Conservation (phyloP, 2,113 vertebrate genomes). For the Lethenteron reissneri region DNA sequence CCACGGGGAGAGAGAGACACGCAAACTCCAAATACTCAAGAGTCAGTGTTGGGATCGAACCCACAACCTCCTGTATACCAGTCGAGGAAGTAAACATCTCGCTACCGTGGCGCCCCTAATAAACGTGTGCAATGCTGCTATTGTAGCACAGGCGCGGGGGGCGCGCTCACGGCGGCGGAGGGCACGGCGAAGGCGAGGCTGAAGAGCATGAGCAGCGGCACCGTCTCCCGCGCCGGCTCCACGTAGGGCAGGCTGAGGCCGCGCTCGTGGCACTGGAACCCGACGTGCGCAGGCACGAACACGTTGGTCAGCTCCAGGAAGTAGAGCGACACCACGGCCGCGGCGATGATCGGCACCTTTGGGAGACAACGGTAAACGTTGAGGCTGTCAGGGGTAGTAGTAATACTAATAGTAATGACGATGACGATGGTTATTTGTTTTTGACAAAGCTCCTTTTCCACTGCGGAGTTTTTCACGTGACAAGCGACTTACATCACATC, state of each 20-base stretch:
- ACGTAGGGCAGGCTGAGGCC: constrained; percentile 87
- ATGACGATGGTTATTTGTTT: too few species aligned
- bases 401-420: neutral
- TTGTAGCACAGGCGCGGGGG: too few species aligned
- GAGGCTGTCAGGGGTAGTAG: neutral
- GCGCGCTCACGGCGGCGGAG: constrained; percentile 45
- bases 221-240: constrained; percentile 65
- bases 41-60: too few species aligned
- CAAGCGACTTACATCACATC: too few species aligned
- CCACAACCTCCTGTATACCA: too few species aligned
- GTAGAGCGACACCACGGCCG: constrained; percentile 84
- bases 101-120: too few species aligned
- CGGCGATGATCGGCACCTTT: constrained; percentile 81
- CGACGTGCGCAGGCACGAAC: constrained; percentile 77
- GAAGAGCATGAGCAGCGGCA: constrained; percentile 80
- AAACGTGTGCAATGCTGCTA: too few species aligned
- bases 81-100: too few species aligned
- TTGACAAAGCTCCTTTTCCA: too few species aligned
- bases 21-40: too few species aligned
- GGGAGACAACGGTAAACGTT: constrained; percentile 15
- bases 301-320: constrained; percentile 90
- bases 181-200: constrained; percentile 79
- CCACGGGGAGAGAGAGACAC: too few species aligned
- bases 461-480: too few species aligned
- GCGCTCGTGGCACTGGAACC: constrained; percentile 80